phyloP scores from a whole-genome alignment of 2,888 invertebrate species.

The Lydus trimaculatus region DNA sequence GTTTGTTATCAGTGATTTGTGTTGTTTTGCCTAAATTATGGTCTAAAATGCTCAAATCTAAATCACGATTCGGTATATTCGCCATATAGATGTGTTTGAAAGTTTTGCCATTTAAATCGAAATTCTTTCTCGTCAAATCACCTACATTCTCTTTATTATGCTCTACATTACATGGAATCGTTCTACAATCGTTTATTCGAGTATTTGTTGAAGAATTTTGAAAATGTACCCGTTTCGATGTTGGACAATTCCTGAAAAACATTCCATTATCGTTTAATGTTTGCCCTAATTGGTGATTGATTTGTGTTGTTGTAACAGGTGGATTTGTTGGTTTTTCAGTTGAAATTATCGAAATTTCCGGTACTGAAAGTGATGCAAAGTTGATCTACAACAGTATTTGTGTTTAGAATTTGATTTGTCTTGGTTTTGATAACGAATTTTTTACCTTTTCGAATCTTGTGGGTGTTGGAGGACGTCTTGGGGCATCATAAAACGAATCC shows the following conservation, averaged over 20 bases:
- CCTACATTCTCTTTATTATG: slow-evolving; percentile 31
- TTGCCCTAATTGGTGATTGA: not conserved
- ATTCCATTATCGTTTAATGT: not conserved
- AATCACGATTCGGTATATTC: slow-evolving; percentile 55
- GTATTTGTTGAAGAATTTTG: not conserved
- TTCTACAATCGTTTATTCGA: slow-evolving; percentile 1
- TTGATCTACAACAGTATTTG: slow-evolving; percentile 4
- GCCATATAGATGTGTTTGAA: slow-evolving; percentile 58
- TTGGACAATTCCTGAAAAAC: slow-evolving; percentile 28
- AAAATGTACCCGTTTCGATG: not conserved
- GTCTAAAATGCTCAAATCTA: slow-evolving; percentile 58
- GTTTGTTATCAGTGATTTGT: not conserved
- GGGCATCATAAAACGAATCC: slow-evolving; percentile 58
- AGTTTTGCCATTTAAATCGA: slow-evolving; percentile 36
- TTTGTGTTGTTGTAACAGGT: not conserved
- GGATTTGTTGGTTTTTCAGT: not conserved
- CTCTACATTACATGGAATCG: not conserved
- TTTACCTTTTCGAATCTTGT: slow-evolving; percentile 44
- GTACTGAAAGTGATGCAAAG: not conserved
- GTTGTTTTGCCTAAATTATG: slow-evolving; percentile 31
- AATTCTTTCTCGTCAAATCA: slow-evolving; percentile 10
- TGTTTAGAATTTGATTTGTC: too few relatives aligned
- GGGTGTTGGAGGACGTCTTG: slow-evolving; percentile 51
- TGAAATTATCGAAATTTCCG: slow-evolving; percentile 10
- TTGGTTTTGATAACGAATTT: too few relatives aligned